phyloP scores from a whole-genome alignment of 53 echinoderm and acorn worm species.

The Holothuria leucospilota region DNA sequence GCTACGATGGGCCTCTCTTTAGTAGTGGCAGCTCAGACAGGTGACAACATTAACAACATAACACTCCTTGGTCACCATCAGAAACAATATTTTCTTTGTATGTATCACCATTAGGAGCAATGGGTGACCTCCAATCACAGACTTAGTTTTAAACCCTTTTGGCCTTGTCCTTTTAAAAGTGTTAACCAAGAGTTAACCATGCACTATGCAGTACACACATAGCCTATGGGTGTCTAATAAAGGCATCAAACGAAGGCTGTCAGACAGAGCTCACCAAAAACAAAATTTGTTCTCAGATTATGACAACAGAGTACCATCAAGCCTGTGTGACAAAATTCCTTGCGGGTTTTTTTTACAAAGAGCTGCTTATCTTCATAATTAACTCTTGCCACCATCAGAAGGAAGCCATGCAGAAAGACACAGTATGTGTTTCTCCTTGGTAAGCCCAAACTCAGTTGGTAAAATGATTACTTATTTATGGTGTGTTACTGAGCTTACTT shows the following conservation, averaged over 20 bases:
- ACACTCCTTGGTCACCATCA: too few relatives aligned
- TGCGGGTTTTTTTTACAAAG: constrained; percentile 6
- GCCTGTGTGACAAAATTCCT: constrained; percentile 8
- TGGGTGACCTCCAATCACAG: too few relatives aligned
- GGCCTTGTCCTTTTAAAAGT: too few relatives aligned
- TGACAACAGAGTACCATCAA: constrained; percentile 17
- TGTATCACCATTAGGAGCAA: too few relatives aligned
- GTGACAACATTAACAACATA: too few relatives aligned
- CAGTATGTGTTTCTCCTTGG: not conserved
- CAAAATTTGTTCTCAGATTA: not conserved
- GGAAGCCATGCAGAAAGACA: constrained; percentile 29
- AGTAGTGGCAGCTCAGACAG: too few relatives aligned
- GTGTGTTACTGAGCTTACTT: not conserved
- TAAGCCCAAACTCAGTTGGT: constrained; percentile 23
- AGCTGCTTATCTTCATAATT: constrained; percentile 35
- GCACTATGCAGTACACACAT: not conserved
- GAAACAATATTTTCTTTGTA: too few relatives aligned
- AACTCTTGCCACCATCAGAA: constrained; percentile 6
- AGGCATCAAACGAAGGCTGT: constrained; percentile 1
- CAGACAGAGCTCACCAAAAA: too few relatives aligned
- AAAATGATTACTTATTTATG: constrained; percentile 34
- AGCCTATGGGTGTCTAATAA: constrained; percentile 31
- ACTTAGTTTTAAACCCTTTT: too few relatives aligned
- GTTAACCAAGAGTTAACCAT: too few relatives aligned
- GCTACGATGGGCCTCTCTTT: too few relatives aligned